Base-by-base conservation (phyloP, 2,888 invertebrate genomes). In the Danaus chrysippus region DNA sequence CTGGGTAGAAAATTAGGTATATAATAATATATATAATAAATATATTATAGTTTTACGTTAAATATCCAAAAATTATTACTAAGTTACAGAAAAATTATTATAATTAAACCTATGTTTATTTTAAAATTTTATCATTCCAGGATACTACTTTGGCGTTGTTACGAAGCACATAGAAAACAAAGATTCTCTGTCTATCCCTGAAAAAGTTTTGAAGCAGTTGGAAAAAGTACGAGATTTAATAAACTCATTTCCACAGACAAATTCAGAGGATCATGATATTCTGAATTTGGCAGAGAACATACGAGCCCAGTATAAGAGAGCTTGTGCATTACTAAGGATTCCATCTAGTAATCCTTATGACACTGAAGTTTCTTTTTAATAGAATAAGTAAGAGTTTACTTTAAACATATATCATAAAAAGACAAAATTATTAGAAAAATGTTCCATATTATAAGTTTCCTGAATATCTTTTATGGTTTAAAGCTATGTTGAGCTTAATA, bases 1-100 rank as follows among this genome's bases (percentile, higher is more conserved):
- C 76, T 96, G 15, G 96, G 96, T 3, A 92, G 94, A 54, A 96
- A 96, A 84, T 83, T 97, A 55, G 89, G 88, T 86, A n/a, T n/a
- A n/a, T n/a, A n/a, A n/a, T n/a, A n/a, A n/a, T n/a, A n/a, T n/a
- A n/a, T n/a, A n/a, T n/a, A n/a, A n/a, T n/a, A 79, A 72, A 54
- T 56, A 46, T 8, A 62, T n/a, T 42, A 23, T 13, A 42, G 13
- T 17, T 10, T 19, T 23, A 17, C 6, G n/a, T 34, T n/a, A 43
- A 1, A 17, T 55, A 42, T 34, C n/a, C 34, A 12, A 12, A 23
- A 15, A 13, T n/a, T 15, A 43, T 43, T 43, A n/a, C 3, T 34
- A 52, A 55, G 23, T 23, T 19, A 12, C 5, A 10, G 13, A 55
- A 42, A 41, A 55, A 42, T 46, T 10, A 15, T 41, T 23, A 12